Evolutionary conservation across 2,797 vertebrate species (phyloP), one percentile per base, ranked within the genome.

Genomic region (Hemitrygon akajei): DNA sequence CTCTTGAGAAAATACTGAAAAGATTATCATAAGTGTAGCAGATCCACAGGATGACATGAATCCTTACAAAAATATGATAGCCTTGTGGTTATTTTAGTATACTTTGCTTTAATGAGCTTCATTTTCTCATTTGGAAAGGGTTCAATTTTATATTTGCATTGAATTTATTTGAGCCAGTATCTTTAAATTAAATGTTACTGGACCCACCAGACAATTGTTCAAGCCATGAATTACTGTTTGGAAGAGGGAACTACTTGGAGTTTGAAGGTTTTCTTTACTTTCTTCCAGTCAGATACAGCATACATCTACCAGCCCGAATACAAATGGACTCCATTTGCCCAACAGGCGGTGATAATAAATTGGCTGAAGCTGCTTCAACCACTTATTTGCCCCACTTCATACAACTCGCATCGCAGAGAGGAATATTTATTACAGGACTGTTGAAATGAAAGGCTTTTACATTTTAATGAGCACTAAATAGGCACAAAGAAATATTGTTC

Each of bases 381-480:
- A 84, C 93, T 95, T 95, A 94, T 95, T 95, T 93, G 71, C 69
- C 94, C 0, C 0, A 94, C 95, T 95, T 95, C 95, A 94, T 95
- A 94, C 95, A 94, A 94, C 94, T 94, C 94, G 95, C 95, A 96
- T 95, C 84, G 94, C 95, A 95, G 94, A 96, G 95, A 94, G 94
- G 96, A 96, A 96, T 97, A 97, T 98, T 98, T 97, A 97, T 97
- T 97, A 96, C 96, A 94, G 95, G 96, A 96, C 96, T 96, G 96
- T 97, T 97, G 95, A 96, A 97, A 97, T 97, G 97, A 96, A 97
- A 97, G 96, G 95, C 96, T 97, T 97, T 97, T 97, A 97, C 97
- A 97, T 97, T 98, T 98, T 97, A 98, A 98, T 97, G 97, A 98
- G 96, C 96, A 96, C 96, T 97, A 97, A 97, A 97, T 97, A 97